phyloP scores from a whole-genome alignment of 2,888 invertebrate species.

The Rutpela maculata region DNA sequence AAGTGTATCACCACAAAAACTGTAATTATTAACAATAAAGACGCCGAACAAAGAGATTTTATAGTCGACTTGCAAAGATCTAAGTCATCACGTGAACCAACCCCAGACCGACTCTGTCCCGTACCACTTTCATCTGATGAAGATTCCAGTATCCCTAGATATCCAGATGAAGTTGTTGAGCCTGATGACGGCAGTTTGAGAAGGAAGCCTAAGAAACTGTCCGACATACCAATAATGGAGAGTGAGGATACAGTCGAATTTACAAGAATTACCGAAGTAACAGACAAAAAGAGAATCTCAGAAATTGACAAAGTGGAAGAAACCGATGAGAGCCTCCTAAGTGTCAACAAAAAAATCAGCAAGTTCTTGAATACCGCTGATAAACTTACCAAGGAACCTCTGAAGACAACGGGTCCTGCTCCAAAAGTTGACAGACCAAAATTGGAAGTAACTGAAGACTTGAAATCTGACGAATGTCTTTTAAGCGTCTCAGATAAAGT shows the following conservation, averaged over 20 bases:
- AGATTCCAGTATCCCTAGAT: conserved; percentile 79
- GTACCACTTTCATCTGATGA: conserved; percentile 78
- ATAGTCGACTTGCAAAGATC: conserved; percentile 83
- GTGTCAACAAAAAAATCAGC: conserved; percentile 77
- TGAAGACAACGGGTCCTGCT: conserved; percentile 68
- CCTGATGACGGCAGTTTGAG: conserved; percentile 80
- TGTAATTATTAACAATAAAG: conserved; percentile 72
- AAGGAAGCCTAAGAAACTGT: conserved; percentile 71
- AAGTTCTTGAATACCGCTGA: conserved; percentile 71
- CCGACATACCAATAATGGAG: conserved; percentile 77
- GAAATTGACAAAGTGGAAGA: conserved; percentile 72
- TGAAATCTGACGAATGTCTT: conserved; percentile 80
- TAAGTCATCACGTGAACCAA: conserved; percentile 85
- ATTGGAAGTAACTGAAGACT: conserved; percentile 76
- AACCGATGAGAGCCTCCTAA: conserved; percentile 76
- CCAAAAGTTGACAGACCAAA: conserved; percentile 73
- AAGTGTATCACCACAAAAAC: conserved; percentile 77
- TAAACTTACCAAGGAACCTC: conserved; percentile 64
- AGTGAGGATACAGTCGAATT: conserved; percentile 79
- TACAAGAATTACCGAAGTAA: conserved; percentile 67
- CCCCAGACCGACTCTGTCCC: conserved; percentile 83
- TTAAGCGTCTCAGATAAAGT: conserved; percentile 83
- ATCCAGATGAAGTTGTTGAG: conserved; percentile 85
- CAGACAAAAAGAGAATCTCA: conserved; percentile 62
- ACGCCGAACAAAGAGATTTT: conserved; percentile 77